phyloP scores from a whole-genome alignment of 2,888 invertebrate species.

The Phytoseiulus persimilis region DNA sequence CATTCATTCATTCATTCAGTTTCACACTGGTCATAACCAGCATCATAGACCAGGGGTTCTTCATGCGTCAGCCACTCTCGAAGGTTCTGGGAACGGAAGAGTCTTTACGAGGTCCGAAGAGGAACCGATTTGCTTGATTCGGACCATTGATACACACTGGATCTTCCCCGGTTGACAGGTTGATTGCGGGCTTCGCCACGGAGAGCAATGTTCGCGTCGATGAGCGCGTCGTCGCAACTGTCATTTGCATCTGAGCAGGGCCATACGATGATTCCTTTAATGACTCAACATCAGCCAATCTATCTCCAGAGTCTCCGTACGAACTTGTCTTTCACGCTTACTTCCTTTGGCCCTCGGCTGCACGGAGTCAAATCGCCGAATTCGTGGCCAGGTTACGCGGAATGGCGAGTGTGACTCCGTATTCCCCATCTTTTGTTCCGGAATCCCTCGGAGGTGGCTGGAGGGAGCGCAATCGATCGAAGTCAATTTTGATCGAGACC shows the following conservation, averaged over 20 bases:
- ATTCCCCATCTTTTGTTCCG: not conserved
- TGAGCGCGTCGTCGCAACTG: not conserved
- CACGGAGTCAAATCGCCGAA: not conserved
- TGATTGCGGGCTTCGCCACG: no score
- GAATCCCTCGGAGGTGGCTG: not conserved
- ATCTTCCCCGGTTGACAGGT: no score
- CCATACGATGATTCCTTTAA: not conserved
- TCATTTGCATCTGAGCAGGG: not conserved
- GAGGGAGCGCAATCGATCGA: not conserved
- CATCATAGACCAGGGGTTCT: not conserved
- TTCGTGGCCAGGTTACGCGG: not conserved
- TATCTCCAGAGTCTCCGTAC: not conserved
- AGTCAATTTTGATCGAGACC: no score
- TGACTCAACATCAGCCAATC: not conserved
- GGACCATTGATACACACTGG: no score
- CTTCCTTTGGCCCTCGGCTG: not conserved
- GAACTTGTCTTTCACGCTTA: not conserved
- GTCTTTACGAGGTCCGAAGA: no score
- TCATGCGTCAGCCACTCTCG: not conserved
- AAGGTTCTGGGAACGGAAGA: not conserved
- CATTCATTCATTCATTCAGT: not conserved
- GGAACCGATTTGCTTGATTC: no score
- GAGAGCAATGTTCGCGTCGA: not conserved
- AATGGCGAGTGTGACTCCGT: not conserved
- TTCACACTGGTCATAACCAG: not conserved